Evolutionary conservation across 2,797 vertebrate species (phyloP).

Genomic region (Anguilla pacifica): DNA sequence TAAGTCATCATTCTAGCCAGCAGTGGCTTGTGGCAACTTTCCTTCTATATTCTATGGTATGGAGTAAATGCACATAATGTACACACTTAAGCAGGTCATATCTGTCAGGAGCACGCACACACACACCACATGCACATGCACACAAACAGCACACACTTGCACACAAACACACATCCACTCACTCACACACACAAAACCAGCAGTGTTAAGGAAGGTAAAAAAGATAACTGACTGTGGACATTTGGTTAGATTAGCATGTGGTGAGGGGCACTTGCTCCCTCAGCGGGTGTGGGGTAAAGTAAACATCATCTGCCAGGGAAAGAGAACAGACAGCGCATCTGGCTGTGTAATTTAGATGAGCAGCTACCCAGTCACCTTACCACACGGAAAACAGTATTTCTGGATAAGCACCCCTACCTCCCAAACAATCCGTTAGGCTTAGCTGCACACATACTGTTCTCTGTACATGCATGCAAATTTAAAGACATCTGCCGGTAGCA

Average conservation of each 20-base stretch:
- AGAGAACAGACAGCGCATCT: slow-evolving; percentile 27
- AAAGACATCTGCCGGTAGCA: not conserved
- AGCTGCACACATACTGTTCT: slow-evolving; percentile 15
- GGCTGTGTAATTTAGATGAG: slow-evolving; percentile 32
- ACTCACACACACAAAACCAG: slow-evolving; percentile 10
- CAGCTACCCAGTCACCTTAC: not conserved
- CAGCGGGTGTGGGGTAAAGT: slow-evolving; percentile 13
- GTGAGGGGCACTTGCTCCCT: not conserved
- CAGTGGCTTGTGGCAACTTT: not conserved
- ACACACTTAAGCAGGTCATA: not conserved
- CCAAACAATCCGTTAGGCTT: not conserved
- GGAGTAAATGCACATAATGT: not conserved
- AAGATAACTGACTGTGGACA: not conserved
- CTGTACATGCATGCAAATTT: not conserved
- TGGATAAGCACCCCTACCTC: not conserved
- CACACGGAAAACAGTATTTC: not conserved
- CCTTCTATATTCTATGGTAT: not conserved
- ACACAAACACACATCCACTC: not conserved
- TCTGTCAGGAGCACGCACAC: not conserved
- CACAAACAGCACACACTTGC: not conserved
- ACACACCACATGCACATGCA: not conserved
- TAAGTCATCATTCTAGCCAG: not conserved
- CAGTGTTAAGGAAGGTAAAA: slow-evolving; percentile 14
- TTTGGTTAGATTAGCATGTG: slow-evolving; percentile 32
- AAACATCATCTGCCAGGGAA: slow-evolving; percentile 40